Evolutionary conservation across 1,140 invertebrate species (phyloP), one percentile per base, ranked within the genome.

Genomic region (Dinothrombium tinctorium): DNA sequence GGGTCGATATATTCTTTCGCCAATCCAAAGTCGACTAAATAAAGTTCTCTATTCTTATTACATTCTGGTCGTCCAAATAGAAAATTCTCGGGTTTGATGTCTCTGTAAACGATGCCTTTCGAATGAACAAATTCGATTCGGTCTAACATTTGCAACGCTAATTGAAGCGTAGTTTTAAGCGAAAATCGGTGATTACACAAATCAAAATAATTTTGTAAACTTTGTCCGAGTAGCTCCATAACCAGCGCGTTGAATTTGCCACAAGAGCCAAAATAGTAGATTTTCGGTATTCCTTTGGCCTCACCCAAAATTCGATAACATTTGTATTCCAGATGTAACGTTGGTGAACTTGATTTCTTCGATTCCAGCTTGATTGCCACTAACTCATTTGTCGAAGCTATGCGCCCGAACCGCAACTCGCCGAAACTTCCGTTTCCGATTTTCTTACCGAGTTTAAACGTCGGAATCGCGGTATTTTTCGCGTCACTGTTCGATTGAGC

Each of bases 1-100:
- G 62, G 61, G 51, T 69, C 67, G 46, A 69, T 69, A 51, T 69
- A 69, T 50, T 68, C 64, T 51, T 69, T 69, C 25, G 67, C 67
- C 38, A 70, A 51, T 42, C 67, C 67, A 56, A 70, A 69, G 53
- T 69, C 67, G 44, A 68, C 33, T 3, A 44, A 3, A 24, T 37
- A 20, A 44, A 58, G n/a, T n/a, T n/a, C n/a, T n/a, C n/a, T n/a
- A n/a, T n/a, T n/a, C n/a, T n/a, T n/a, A n/a, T n/a, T n/a, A n/a
- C n/a, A n/a, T n/a, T n/a, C n/a, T n/a, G n/a, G n/a, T n/a, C n/a
- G n/a, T n/a, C n/a, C n/a, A n/a, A n/a, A n/a, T n/a, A n/a, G n/a
- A n/a, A n/a, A n/a, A n/a, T n/a, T n/a, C n/a, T n/a, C n/a, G n/a
- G n/a, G n/a, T n/a, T 49, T 49, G 11, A 49, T 28, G 32, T 49